These are phyloP conservation scores for Acrobasis suavella DNA, from an alignment of 2,888 invertebrate species.

Conservation along the genomic window DNA sequence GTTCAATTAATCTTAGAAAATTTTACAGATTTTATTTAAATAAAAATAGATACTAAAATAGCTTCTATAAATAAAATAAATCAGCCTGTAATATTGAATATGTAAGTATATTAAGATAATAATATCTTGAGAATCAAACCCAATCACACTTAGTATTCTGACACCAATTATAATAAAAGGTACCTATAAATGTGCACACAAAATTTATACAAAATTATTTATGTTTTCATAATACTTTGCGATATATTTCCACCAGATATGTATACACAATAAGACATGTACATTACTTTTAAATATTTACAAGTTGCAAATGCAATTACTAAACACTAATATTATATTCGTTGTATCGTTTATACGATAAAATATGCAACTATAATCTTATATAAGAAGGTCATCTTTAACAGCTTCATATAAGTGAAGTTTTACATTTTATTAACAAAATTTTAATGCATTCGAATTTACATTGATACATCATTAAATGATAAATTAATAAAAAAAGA, in stretches of 20 bases:
- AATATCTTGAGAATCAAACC: conserved; percentile 25
- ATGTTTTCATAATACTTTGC: conserved; percentile 11
- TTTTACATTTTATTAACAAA: no score
- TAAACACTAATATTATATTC: conserved; percentile 42
- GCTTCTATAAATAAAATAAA: no score
- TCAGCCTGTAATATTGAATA: no score
- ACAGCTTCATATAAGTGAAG: background rate
- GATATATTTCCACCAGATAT: conserved; percentile 17
- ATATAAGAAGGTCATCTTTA: background rate
- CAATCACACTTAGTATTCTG: conserved; percentile 20
- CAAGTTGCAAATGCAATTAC: conserved; percentile 26
- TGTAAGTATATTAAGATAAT: conserved; percentile 17
- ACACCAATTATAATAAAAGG: conserved; percentile 16
- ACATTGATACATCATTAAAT: no score
- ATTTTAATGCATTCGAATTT: no score
- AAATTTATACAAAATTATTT: conserved; percentile 22
- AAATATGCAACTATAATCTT: conserved; percentile 20
- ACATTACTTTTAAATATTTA: conserved; percentile 28
- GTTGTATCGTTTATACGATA: conserved; percentile 36
- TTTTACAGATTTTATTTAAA: no score
- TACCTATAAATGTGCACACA: conserved; percentile 18
- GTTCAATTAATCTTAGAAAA: no score
- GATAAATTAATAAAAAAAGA: no score
- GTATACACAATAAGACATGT: conserved; percentile 15
- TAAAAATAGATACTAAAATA: no score